These are phyloP conservation scores for Cheiracanthium punctorium DNA, from an alignment of 2,888 invertebrate genomes.

Conservation along the genomic window DNA sequence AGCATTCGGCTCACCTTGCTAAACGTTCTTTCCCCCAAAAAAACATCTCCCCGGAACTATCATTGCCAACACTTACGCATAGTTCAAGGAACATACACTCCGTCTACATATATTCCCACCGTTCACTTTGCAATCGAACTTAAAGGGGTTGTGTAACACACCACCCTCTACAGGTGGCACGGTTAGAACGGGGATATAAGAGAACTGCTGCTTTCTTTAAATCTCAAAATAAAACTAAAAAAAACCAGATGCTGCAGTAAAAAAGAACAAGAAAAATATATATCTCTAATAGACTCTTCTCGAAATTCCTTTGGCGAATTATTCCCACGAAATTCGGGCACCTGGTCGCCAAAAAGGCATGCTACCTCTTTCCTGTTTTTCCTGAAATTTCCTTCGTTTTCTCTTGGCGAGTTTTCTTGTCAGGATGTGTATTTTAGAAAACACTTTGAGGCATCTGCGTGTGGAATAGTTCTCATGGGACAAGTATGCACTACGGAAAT, in stretches of 20 bases:
- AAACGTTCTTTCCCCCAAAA: too few relatives aligned
- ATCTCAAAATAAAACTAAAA: conserved; percentile 3
- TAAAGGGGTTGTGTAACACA: conserved; percentile 20
- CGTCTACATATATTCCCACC: conserved; percentile 2
- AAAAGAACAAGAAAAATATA: conserved; percentile 27
- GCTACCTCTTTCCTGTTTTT: conserved; percentile 63
- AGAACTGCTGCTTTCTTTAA: conserved; percentile 19
- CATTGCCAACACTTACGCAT: not conserved
- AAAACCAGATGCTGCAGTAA: conserved; percentile 40
- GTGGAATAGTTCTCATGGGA: conserved; percentile 41
- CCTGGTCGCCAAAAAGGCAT: conserved; percentile 47
- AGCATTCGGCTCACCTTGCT: too few relatives aligned
- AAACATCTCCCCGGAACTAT: not conserved
- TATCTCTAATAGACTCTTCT: not conserved
- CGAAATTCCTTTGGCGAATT: conserved; percentile 34
- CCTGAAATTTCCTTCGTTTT: conserved; percentile 35
- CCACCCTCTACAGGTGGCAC: conserved; percentile 31
- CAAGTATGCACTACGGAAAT: not conserved
- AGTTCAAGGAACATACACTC: conserved; percentile 6
- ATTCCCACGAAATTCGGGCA: conserved; percentile 55
- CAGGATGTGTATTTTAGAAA: conserved; percentile 12
- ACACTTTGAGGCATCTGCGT: conserved; percentile 31
- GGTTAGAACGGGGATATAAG: not conserved
- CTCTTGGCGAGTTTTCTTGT: not conserved
- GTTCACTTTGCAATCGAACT: conserved; percentile 25